Base-by-base conservation (phyloP, 2,888 invertebrate genomes). In the Belgica antarctica region DNA sequence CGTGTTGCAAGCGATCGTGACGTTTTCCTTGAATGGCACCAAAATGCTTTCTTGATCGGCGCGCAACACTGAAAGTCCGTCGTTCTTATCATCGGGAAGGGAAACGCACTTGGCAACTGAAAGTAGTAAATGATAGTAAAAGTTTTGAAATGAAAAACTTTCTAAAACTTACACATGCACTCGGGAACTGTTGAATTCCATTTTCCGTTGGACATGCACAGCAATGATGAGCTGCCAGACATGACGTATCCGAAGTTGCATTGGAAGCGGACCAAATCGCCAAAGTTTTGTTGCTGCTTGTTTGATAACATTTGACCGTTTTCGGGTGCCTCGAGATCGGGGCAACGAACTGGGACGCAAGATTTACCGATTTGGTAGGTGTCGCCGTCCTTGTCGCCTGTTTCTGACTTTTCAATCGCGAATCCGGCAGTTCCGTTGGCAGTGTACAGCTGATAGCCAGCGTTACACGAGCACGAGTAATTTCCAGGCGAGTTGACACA, bases 151-250 rank as follows among this genome's bases (percentile, higher is more conserved):
- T 52, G 63, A 34, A 41, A 65, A 62, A 41, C 31, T 70, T 62
- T 19, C 52, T 27, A 71, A 17, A 34, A 83, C 88, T 86, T 84
- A 95, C 95, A 93, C 83, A 92, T 89, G 80, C 97, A 98, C 79
- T 90, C 90, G 2, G 98, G 97, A 47, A 90, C 87, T 3, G 93
- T 89, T 74, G 94, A 94, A 78, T 96, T 95, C 98, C 97, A 98
- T 31, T 85, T 86, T 62, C 97, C 97, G 77, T 89, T 89, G 2
- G 92, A 90, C 1, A 91, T 89, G 78, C 97, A 98, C 70, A 92
- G 83, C 17, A 97, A 82, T 3, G 91, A 87, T 0, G 92, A 86
- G 63, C 91, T 89, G 65, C 96, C 96, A 71, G 89, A 87, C 86
- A 96, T 89, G 0, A 94, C 90, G 77, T 92, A 94, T 17, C 97